Evolutionary conservation across 2,797 vertebrate genomes (phyloP).

Genomic region (Pteronotus mesoamericanus): DNA sequence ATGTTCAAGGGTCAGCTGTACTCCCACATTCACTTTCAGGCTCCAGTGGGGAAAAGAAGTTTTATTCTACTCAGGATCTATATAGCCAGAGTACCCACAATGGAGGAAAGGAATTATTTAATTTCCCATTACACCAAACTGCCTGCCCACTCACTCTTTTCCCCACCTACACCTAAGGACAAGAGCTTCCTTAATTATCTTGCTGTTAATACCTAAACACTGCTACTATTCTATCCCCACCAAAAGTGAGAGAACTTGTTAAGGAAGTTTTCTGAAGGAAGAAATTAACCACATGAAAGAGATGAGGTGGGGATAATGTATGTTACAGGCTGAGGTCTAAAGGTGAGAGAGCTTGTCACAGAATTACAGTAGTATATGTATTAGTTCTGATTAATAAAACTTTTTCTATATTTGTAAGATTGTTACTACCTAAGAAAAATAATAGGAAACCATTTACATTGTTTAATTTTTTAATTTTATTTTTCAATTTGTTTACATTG

Average conservation of each 20-base stretch:
- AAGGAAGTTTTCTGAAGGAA: not conserved
- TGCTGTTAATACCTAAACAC: not conserved
- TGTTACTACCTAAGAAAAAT: not conserved
- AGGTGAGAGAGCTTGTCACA: not conserved
- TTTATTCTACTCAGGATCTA: not conserved
- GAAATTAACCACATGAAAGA: not conserved
- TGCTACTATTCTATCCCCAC: not conserved
- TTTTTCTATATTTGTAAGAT: not conserved
- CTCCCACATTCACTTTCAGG: not conserved
- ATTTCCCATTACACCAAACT: not conserved
- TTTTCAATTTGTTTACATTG: not conserved
- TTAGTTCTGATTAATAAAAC: slow-evolving; percentile 13
- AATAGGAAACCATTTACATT: not conserved
- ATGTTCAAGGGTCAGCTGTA: not conserved
- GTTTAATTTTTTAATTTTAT: not conserved
- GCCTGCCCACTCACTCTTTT: not conserved
- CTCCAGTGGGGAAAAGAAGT: not conserved
- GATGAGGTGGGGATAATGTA: not conserved
- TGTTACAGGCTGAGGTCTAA: not conserved
- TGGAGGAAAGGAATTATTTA: not conserved
- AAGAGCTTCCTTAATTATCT: not conserved
- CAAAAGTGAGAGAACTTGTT: not conserved
- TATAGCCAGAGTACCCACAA: not conserved
- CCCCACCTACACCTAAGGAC: not conserved
- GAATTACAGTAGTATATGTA: not conserved